A percentile compares a stretch with the other conserved stretches of the same genome.
These are phyloP conservation scores for Tragelaphus eurycerus DNA, from an alignment of 2,797 vertebrate genomes.

Conservation along the genomic window DNA sequence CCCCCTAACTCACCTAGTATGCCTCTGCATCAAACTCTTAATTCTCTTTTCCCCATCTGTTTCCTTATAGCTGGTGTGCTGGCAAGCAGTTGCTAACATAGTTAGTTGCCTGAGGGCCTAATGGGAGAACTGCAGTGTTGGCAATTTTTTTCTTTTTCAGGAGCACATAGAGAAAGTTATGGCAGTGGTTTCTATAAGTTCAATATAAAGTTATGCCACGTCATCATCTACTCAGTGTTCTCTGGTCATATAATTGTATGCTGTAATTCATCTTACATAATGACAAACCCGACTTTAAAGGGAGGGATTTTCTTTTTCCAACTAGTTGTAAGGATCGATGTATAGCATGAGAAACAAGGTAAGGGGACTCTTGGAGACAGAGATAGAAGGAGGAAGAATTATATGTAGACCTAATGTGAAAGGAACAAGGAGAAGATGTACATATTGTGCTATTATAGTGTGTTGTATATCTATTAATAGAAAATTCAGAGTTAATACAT, in stretches of 20 bases:
- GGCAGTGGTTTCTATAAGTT: not conserved
- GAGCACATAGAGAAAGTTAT: not conserved
- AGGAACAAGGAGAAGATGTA: not conserved
- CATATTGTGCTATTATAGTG: fast-evolving
- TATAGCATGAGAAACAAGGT: not conserved
- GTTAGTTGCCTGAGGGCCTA: not conserved
- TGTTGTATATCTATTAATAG: not conserved
- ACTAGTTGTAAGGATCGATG: not conserved
- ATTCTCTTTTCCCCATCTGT: not conserved
- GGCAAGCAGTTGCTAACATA: not conserved
- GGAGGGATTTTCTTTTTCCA: not conserved
- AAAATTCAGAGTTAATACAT: not conserved
- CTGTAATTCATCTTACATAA: slow-evolving; percentile 16
- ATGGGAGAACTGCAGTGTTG: not conserved
- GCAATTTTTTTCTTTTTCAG: not conserved
- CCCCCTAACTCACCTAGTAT: not conserved
- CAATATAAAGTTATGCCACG: not conserved
- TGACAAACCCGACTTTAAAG: not conserved
- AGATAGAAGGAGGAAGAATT: not conserved
- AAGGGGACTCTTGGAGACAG: not conserved
- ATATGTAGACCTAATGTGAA: not conserved
- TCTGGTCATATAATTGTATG: not conserved
- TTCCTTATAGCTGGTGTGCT: not conserved
- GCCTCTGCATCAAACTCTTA: not conserved
- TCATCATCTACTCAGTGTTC: slow-evolving; percentile 2